Evolutionary conservation across 2,797 vertebrate species (phyloP).

Genomic region (Somateria mollissima): DNA sequence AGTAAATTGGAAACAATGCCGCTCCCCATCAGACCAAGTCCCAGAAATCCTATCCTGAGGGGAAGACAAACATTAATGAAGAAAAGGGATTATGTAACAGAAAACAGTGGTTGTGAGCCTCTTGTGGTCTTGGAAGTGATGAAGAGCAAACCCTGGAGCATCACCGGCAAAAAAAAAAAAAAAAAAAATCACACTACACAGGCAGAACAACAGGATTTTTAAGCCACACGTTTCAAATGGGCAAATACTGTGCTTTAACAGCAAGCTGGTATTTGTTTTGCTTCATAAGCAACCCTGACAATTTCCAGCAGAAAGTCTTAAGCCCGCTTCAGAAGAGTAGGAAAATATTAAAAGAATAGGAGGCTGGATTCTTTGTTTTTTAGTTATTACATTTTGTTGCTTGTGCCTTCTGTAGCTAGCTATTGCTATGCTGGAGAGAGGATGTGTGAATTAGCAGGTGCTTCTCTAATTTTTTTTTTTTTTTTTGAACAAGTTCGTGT

Average conservation of each 20-base stretch:
- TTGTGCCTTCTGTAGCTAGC: not conserved
- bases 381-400: not conserved
- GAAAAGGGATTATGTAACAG: not conserved
- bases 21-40: conserved; percentile 96
- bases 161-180: not conserved
- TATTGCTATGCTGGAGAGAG: not conserved
- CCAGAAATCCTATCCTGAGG: conserved; percentile 96
- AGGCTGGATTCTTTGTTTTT: not conserved
- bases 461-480: not conserved
- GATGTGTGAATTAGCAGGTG: not conserved
- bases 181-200: not conserved
- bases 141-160: not conserved
- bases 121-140: not conserved
- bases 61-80: not conserved
- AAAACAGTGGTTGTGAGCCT: not conserved
- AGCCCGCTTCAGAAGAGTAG: not conserved
- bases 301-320: not conserved
- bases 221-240: not conserved
- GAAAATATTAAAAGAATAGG: not conserved
- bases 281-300: not conserved
- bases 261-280: not conserved
- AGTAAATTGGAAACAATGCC: conserved; percentile 97
- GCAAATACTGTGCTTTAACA: not conserved
- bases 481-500: not conserved
- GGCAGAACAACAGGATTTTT: not conserved